These are phyloP conservation scores for Gambusia yucatana DNA, from an alignment of 2,797 vertebrate genomes.

Conservation along the genomic window DNA sequence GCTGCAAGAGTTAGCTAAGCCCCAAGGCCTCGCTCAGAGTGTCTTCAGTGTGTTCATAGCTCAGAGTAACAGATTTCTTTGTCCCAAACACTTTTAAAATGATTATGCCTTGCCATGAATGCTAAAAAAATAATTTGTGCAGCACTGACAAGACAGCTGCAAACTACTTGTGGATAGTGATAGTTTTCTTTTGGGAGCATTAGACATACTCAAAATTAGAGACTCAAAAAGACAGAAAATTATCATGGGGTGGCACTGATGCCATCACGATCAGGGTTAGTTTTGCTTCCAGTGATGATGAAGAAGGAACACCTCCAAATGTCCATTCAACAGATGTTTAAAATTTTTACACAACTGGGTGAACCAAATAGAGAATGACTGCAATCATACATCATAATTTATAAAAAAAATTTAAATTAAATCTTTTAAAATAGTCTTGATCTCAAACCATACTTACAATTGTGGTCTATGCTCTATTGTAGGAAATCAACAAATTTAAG, in stretches of 20 bases:
- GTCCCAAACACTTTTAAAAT: slow-evolving; percentile 4
- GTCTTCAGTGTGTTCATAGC: slow-evolving; percentile 34
- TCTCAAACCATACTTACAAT: not conserved
- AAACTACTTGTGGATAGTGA: not conserved
- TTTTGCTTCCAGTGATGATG: not conserved
- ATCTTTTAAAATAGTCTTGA: not conserved
- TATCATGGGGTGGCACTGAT: not conserved
- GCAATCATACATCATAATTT: not conserved
- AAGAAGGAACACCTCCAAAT: not conserved
- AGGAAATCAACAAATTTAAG: not conserved
- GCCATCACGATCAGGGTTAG: not conserved
- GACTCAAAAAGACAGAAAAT: not conserved
- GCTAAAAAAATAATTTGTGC: not conserved
- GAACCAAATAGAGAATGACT: not conserved
- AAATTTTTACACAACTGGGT: not conserved
- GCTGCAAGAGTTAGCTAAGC: slow-evolving; percentile 76
- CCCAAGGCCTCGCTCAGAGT: slow-evolving; percentile 41
- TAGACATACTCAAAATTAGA: not conserved
- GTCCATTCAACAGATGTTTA: too few relatives aligned
- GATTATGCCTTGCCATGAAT: not conserved
- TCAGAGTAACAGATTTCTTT: slow-evolving; percentile 29
- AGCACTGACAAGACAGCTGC: not conserved
- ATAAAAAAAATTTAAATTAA: not conserved
- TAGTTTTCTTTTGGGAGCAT: not conserved
- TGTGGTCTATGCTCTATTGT: not conserved